phyloP scores from a whole-genome alignment of 2,797 vertebrate genomes.

The Aplochiton taeniatus region DNA sequence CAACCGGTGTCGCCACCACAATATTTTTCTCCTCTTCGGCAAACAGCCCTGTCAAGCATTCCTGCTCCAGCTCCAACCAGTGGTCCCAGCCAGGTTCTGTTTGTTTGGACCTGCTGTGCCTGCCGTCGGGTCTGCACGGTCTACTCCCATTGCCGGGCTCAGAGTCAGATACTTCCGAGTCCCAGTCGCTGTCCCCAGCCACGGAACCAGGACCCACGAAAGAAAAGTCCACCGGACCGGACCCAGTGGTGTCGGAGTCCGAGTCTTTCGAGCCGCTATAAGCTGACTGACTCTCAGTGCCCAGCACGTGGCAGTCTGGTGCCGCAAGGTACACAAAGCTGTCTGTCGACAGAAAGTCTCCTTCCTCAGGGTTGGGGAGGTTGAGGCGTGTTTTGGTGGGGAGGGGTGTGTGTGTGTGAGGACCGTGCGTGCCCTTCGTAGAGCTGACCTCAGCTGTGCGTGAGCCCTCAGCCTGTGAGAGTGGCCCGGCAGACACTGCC shows the following conservation, averaged over 20 bases:
- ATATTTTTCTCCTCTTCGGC: conserved; percentile 42
- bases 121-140: background rate
- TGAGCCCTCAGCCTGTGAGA: conserved; percentile 44
- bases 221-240: conserved; percentile 71
- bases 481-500: conserved; percentile 72
- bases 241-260: conserved; percentile 78
- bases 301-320: conserved; percentile 77
- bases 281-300: conserved; percentile 65
- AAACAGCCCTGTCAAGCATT: conserved; percentile 62
- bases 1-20: conserved; percentile 6
- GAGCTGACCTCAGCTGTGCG: conserved; percentile 21
- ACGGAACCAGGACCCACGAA: conserved; percentile 69
- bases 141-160: conserved; percentile 40
- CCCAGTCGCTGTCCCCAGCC: conserved; percentile 80
- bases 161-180: conserved; percentile 76
- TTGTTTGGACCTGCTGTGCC: conserved; percentile 1
- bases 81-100: conserved; percentile 69
- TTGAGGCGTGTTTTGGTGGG: conserved; percentile 36
- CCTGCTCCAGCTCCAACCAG: conserved; percentile 68
- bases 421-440: conserved; percentile 21
- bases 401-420: conserved; percentile 22
- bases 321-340: conserved; percentile 82
- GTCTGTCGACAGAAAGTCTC: conserved; percentile 80
- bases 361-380: conserved; percentile 70
- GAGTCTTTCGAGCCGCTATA: conserved; percentile 73